Conservation (phyloP, 2,888 invertebrate genomes). For the Diaphora mendica region DNA sequence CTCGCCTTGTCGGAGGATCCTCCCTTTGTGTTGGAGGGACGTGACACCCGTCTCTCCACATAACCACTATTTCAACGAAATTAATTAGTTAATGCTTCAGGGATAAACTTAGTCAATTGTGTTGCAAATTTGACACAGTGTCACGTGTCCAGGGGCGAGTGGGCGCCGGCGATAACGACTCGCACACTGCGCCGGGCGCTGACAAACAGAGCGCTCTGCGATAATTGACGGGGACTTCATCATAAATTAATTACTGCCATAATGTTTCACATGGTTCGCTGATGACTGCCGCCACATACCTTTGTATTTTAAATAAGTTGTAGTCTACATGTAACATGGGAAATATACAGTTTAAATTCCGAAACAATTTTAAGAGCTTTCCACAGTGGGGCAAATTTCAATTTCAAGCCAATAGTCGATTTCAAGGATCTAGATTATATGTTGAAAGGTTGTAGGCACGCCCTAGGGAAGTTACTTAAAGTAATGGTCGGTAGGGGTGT, state of each 20-base stretch:
- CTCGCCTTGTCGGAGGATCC: too few species aligned
- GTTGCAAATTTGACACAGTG: neutral
- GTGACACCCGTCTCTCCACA: too few species aligned
- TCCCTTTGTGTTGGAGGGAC: too few species aligned
- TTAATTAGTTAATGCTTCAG: neutral
- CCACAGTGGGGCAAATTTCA: too few species aligned
- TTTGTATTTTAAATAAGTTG: neutral
- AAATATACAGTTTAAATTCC: neutral
- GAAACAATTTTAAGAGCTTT: too few species aligned
- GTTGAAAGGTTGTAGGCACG: neutral
- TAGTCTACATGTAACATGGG: neutral
- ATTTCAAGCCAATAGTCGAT: neutral
- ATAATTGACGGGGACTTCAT: neutral
- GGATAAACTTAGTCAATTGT: neutral
- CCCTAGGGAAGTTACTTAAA: neutral
- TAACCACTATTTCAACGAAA: neutral
- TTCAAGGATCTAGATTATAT: neutral
- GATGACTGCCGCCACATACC: neutral
- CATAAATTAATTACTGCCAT: neutral
- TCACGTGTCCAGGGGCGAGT: neutral
- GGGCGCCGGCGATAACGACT: neutral
- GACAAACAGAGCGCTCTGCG: neutral
- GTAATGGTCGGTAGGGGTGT: neutral
- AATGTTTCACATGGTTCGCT: neutral
- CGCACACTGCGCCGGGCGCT: neutral